These are phyloP conservation scores for Philaenus spumarius DNA, from an alignment of 1,140 invertebrate genomes.

Conservation along the genomic window DNA sequence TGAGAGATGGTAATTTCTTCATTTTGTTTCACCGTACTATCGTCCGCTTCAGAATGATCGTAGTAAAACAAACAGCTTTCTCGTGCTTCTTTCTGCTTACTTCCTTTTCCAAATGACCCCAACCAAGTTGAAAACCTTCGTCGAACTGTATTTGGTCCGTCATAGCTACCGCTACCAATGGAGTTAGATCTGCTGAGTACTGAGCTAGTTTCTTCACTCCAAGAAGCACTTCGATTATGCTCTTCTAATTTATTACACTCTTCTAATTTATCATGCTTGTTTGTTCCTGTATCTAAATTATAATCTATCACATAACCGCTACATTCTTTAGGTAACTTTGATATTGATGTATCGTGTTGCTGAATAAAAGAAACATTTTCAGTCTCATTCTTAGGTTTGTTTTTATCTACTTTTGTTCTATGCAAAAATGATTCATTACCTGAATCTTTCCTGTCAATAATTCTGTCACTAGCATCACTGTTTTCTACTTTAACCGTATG, in stretches of 20 bases:
- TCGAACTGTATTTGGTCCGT: conserved; percentile 22
- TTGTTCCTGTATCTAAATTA: neutral
- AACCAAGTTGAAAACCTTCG: conserved; percentile 27
- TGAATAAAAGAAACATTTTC: conserved; percentile 4
- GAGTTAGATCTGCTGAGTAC: neutral
- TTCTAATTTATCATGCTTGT: conserved; percentile 2
- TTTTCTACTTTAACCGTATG: neutral
- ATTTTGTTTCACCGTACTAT: conserved; percentile 5
- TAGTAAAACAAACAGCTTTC: conserved; percentile 23
- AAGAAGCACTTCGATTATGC: conserved; percentile 1
- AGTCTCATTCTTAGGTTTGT: neutral
- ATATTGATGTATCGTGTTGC: neutral
- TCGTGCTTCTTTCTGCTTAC: conserved; percentile 22
- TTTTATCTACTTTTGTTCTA: neutral
- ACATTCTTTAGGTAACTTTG: neutral
- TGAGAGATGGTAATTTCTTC: neutral
- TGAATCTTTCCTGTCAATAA: neutral
- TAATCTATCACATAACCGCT: neutral
- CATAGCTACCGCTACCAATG: conserved; percentile 19
- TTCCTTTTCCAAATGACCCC: conserved; percentile 30
- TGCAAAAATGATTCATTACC: neutral
- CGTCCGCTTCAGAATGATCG: conserved; percentile 4
- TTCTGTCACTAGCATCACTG: neutral
- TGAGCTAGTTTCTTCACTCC: conserved; percentile 15
- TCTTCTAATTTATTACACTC: neutral